These are phyloP conservation scores for Caenorhabditis zanzibari DNA, from an alignment of 2,888 invertebrate genomes.

Conservation along the genomic window DNA sequence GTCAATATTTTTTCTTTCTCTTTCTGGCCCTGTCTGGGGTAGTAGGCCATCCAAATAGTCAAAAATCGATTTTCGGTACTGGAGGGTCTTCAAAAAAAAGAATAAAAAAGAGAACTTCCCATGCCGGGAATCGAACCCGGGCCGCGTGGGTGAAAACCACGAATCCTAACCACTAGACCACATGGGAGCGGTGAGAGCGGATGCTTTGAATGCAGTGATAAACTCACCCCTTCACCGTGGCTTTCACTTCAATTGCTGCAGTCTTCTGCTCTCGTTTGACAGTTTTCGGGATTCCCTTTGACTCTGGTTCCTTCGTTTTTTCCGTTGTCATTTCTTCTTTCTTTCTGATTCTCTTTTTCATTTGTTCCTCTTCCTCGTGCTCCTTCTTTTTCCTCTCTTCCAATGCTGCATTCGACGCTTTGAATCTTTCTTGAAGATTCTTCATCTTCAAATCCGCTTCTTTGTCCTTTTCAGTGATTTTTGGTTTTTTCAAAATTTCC, in stretches of 20 bases:
- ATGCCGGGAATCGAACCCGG: slow-evolving; percentile 38
- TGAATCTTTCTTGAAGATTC: background rate
- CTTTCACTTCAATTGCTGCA: too few species aligned
- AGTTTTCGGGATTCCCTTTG: background rate
- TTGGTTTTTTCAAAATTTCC: background rate
- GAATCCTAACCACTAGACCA: slow-evolving; percentile 82
- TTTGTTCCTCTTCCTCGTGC: background rate
- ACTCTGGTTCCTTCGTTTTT: background rate
- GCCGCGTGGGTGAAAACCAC: slow-evolving; percentile 82
- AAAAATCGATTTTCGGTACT: background rate
- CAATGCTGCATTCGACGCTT: background rate
- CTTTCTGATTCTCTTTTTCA: background rate
- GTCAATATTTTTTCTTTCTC: slow-evolving; percentile 50
- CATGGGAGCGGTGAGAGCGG: slow-evolving; percentile 69
- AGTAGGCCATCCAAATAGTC: too few species aligned
- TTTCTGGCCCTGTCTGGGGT: too few species aligned
- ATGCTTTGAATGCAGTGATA: too few species aligned
- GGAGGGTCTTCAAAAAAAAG: too few species aligned
- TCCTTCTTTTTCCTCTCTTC: background rate
- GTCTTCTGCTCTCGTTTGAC: background rate
- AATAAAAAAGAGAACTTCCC: too few species aligned
- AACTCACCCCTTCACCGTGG: too few species aligned
- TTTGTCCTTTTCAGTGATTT: background rate
- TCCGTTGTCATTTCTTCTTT: background rate
- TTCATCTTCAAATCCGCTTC: background rate